A percentile compares a stretch with the other conserved stretches of the same genome.
Conservation (phyloP, 2,888 invertebrate genomes). For the Brassicogethes aeneus region DNA sequence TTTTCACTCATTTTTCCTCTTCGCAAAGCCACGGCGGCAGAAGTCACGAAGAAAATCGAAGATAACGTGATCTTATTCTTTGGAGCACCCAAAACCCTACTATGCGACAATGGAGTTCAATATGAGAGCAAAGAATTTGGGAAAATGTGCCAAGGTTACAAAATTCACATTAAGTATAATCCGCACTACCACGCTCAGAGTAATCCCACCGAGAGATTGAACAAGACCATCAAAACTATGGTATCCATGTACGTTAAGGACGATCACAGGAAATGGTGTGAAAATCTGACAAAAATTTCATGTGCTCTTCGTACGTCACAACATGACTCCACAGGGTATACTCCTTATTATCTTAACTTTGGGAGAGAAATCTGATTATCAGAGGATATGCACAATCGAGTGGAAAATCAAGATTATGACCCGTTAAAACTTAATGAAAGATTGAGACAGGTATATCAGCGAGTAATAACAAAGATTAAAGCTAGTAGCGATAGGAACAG, state of each 20-base stretch:
- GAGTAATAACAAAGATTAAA: background rate
- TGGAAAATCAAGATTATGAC: background rate
- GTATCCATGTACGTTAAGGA: too few relatives aligned
- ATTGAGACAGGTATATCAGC: background rate
- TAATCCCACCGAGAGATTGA: too few relatives aligned
- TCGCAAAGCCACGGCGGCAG: slow-evolving; percentile 1
- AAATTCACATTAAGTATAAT: background rate
- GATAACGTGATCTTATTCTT: background rate
- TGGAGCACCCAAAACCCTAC: background rate
- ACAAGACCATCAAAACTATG: background rate
- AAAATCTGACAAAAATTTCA: background rate
- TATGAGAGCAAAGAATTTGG: slow-evolving; percentile 2
- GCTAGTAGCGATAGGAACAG: too few relatives aligned
- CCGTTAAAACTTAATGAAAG: background rate
- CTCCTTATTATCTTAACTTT: slow-evolving; percentile 2
- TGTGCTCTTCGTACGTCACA: slow-evolving; percentile 2
- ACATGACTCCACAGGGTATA: slow-evolving; percentile 2
- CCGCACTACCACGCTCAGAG: background rate
- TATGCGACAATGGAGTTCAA: slow-evolving; percentile 1
- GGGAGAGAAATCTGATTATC: slow-evolving; percentile 1
- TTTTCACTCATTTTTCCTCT: background rate
- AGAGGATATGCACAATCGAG: background rate
- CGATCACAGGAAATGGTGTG: too few relatives aligned
- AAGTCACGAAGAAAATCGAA: slow-evolving; percentile 1
- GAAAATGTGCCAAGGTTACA: slow-evolving; percentile 1